Percentiles rank a stretch among this genome's conserved stretches.
Conservation (phyloP, 2,113 vertebrate genomes). For the Geothlypis trichas region DNA sequence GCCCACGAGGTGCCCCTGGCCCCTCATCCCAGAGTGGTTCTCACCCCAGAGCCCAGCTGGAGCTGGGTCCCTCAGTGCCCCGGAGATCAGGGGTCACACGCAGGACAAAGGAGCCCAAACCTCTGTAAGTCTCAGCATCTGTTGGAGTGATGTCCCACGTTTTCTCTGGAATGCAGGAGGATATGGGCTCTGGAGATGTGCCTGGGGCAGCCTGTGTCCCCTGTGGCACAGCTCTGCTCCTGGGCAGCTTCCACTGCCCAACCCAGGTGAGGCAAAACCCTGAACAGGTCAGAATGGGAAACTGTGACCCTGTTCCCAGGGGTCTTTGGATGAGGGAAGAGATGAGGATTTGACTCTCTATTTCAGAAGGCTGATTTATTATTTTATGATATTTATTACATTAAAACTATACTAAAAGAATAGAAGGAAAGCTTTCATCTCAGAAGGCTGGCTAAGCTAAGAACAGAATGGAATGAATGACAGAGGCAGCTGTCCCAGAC, state of each 20-base stretch:
- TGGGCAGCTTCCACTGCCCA: neutral
- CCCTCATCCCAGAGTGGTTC: accelerated
- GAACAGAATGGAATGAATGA: no score
- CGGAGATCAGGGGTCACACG: neutral
- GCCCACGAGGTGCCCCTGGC: neutral
- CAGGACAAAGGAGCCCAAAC: accelerated
- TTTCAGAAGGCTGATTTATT: no score
- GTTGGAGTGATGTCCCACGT: accelerated
- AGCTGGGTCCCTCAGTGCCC: no score
- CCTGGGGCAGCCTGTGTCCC: neutral
- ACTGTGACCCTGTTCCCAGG: no score
- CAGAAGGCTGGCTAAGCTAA: no score
- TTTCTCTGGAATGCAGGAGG: neutral
- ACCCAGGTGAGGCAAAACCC: neutral
- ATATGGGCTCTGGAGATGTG: accelerated
- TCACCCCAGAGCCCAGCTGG: accelerated
- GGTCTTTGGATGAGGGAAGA: no score
- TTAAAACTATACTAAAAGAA: no score
- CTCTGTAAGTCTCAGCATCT: accelerated
- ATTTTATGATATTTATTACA: no score
- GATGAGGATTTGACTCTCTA: no score
- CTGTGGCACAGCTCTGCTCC: neutral
- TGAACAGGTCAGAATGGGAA: neutral
- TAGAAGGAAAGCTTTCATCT: no score
- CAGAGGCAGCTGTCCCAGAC: no score